Percentiles rank a stretch among this genome's conserved stretches.
Evolutionary conservation across 2,888 invertebrate species (phyloP).

Genomic region (Spialia ferax): DNA sequence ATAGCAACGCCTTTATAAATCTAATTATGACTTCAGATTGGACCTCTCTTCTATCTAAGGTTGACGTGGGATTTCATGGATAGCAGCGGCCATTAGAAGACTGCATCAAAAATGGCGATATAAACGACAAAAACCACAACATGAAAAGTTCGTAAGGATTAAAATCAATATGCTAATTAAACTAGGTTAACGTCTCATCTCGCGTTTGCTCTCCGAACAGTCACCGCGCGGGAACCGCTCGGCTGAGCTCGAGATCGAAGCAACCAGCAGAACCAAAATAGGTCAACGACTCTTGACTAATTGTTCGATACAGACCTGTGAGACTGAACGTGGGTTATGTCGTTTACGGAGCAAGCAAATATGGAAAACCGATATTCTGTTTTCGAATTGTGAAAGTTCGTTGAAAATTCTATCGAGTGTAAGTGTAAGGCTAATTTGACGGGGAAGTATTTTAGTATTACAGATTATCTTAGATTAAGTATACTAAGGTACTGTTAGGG

Average conservation of each 20-base stretch:
- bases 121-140: no score
- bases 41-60: no score
- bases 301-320: constrained; percentile 33
- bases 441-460: neutral
- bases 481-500: no score
- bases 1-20: no score
- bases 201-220: constrained; percentile 1
- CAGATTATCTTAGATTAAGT: no score
- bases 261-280: constrained; percentile 12
- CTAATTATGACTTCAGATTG: no score
- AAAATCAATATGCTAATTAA: neutral
- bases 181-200: constrained; percentile 4
- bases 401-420: neutral
- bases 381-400: neutral
- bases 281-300: constrained; percentile 36
- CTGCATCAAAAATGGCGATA: no score
- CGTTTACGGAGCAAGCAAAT: constrained; percentile 13
- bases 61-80: no score
- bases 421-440: no score
- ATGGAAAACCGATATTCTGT: constrained; percentile 19
- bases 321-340: constrained; percentile 33
- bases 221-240: constrained; percentile 19
- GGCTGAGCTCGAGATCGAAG: constrained; percentile 16
- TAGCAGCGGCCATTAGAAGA: no score
- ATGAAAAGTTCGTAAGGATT: neutral